Base-by-base conservation (phyloP, 2,888 invertebrate genomes). In the Phortica magna region DNA sequence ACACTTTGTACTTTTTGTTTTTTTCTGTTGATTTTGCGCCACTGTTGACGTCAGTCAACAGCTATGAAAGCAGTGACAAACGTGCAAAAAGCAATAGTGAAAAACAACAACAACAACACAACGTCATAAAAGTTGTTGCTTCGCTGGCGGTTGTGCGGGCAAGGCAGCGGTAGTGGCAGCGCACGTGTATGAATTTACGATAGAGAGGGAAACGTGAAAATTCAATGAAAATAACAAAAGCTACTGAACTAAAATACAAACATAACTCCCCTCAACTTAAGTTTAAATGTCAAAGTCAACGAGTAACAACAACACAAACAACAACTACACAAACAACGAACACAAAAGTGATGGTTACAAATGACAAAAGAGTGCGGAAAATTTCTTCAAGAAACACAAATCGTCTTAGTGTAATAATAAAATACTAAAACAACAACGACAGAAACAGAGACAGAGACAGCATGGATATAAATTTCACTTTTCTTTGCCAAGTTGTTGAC, bases 271-370 rank as follows among this genome's bases (percentile, higher is more conserved):
- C 76, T 73, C 17, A 72, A 78, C 43, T 77, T 77, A 87, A 81
- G 85, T 86, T 88, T 87, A 86, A 86, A 87, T 88, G 85, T 86
- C 85, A 86, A 86, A 88, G 85, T 86, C 85, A 86, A 87, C 84
- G 88, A 84, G 83, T 76, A 78, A 77, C 77, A 79, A 78, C 59
- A 59, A 19, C 6, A 75, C 14, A 76, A 77, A 39, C 76, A 65
- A 59, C 74, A 76, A 76, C 73, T 75, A 76, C 74, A 80, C 74
- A 70, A 79, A 73, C 73, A n/a, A n/a, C n/a, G n/a, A n/a, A n/a
- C n/a, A n/a, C n/a, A n/a, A n/a, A n/a, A n/a, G n/a, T n/a, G n/a
- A n/a, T n/a, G 76, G 39, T 76, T 68, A n/a, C n/a, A 78, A 80
- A 48, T 19, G 17, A 4, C 61, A 19, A n/a, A 61, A 61, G 17